Percentiles rank a stretch among this genome's conserved stretches.
phyloP scores from a whole-genome alignment of 2,888 invertebrate species.

The Epirrhoe tristata region DNA sequence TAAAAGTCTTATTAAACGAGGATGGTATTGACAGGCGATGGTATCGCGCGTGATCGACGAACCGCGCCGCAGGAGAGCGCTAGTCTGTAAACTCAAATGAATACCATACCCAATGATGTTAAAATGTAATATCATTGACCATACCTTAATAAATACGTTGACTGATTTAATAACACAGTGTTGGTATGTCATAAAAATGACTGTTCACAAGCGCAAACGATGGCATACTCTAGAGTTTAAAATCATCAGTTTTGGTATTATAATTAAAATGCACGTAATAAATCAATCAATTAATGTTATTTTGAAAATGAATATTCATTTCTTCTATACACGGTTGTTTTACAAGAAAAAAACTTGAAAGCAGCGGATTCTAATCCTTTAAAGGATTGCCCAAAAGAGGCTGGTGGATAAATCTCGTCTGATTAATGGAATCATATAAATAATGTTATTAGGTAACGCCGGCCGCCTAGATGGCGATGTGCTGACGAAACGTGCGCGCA shows the following conservation, averaged over 20 bases:
- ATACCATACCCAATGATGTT: too few species aligned
- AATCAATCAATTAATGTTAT: constrained; percentile 38
- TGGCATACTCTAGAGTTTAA: neutral
- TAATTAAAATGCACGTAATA: constrained; percentile 17
- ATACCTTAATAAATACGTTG: constrained; percentile 19
- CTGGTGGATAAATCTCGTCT: constrained; percentile 31
- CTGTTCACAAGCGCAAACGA: neutral
- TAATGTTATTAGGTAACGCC: constrained; percentile 16
- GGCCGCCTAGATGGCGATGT: neutral
- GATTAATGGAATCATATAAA: constrained; percentile 33
- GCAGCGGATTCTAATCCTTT: constrained; percentile 9
- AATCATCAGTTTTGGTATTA: constrained; percentile 5
- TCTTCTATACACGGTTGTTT: constrained; percentile 19
- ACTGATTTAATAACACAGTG: constrained; percentile 5
- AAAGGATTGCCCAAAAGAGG: constrained; percentile 22
- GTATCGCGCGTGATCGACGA: constrained; percentile 53
- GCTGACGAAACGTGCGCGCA: constrained; percentile 15
- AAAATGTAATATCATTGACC: too few species aligned
- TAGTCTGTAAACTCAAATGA: constrained; percentile 35
- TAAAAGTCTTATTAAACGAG: constrained; percentile 79
- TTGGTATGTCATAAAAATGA: neutral
- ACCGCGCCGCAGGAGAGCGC: constrained; percentile 34
- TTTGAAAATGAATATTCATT: constrained; percentile 27
- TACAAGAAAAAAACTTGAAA: constrained; percentile 26
- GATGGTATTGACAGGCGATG: constrained; percentile 72